Base-by-base conservation (phyloP, 2,113 vertebrate genomes). In the Antechinus flavipes region DNA sequence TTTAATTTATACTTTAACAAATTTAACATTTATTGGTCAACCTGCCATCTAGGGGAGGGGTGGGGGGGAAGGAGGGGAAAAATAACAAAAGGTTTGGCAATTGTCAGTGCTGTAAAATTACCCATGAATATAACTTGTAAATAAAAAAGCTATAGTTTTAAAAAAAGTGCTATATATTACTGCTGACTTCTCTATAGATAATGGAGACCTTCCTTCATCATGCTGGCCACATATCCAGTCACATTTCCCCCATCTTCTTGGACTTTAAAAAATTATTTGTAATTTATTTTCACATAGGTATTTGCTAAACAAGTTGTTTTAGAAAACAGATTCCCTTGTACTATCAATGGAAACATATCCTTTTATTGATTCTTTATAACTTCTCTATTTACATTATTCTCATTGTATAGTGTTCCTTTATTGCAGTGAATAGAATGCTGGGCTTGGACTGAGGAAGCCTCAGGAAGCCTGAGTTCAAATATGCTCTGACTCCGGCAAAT, bases 361-460 rank as follows among this genome's bases (percentile, higher is more conserved):
- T 76, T 76, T 76, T 76, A 7, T 35, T 76, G 35, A n/a, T 14
- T 16, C 16, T 76, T 76, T n/a, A n/a, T n/a, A n/a, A 76, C 30
- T 61, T 76, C 61, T 76, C 61, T 76, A n/a, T 76, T 76, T 76
- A 76, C 68, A n/a, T 76, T 76, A n/a, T 76, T n/a, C 68, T 76
- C 35, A 76, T n/a, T 76, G 68, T n/a, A n/a, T 3, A n/a, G 11
- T n/a, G 30, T 35, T 68, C 2, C 23, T 16, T 68, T 58, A 24
- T 26, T 30, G 26, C 56, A 56, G 25, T 56, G 22, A 58, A 58
- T 27, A 61, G 27, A 49, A 49, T 30, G 58, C 30, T 23, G 3
- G 58, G 58, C 27, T 1, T 61, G 27, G 27, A 61, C 3, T 61
- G 27, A 30, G 11, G 11, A 61, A 58, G 56, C 26, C 26, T 58